phyloP scores from a whole-genome alignment of 2,888 invertebrate genomes.

The Polia nebulosa region DNA sequence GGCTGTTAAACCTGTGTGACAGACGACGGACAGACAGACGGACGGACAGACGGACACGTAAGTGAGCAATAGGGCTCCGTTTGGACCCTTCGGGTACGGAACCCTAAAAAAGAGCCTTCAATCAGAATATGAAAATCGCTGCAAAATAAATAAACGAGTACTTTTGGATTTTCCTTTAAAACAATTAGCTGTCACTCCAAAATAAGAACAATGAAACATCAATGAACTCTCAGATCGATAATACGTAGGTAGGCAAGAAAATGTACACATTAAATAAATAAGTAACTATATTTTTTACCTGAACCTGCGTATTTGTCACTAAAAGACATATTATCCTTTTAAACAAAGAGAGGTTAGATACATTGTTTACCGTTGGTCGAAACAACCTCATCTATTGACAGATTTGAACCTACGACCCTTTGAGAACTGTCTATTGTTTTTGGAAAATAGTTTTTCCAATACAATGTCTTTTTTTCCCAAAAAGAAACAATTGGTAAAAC shows the following conservation, averaged over 20 bases:
- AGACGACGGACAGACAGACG: too few species aligned
- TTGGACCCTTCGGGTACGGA: too few species aligned
- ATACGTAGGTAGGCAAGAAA: not conserved
- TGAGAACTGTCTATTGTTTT: conserved; percentile 22
- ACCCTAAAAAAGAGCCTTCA: too few species aligned
- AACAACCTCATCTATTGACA: conserved; percentile 12
- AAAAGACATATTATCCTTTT: conserved; percentile 9
- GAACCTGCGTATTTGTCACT: not conserved
- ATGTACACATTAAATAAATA: not conserved
- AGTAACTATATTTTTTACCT: not conserved
- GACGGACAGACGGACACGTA: too few species aligned
- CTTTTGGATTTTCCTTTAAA: not conserved
- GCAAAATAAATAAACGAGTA: too few species aligned
- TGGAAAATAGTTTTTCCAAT: conserved; percentile 1
- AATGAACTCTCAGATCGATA: conserved; percentile 21
- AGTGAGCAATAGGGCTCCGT: too few species aligned
- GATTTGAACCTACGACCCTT: conserved; percentile 43
- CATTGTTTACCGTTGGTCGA: conserved; percentile 21
- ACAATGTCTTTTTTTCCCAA: not conserved
- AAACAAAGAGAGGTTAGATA: conserved; percentile 23
- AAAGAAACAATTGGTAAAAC: not conserved
- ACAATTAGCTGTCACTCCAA: not conserved
- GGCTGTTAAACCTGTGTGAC: too few species aligned
- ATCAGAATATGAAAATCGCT: too few species aligned
- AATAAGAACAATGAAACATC: conserved; percentile 17